Evolutionary conservation across 2,797 vertebrate species (phyloP), one percentile per base, ranked within the genome.

Genomic region (Tangara arthus): DNA sequence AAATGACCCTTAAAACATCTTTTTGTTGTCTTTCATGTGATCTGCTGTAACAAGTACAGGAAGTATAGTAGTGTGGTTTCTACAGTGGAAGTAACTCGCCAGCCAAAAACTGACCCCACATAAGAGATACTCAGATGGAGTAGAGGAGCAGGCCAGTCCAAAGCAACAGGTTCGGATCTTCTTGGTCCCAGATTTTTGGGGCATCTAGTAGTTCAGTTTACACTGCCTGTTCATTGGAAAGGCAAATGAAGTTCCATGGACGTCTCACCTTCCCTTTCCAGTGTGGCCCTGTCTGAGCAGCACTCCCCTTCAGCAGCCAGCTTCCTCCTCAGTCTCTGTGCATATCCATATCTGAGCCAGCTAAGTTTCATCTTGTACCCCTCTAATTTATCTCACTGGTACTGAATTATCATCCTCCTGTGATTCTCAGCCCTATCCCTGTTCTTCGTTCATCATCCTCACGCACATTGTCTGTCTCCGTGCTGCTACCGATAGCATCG

Each of bases 331-430:
- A 8, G 15, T 8, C 28, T 70, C 79, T 55, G 23, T 44, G 34
- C 49, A 17, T 53, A 59, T 12, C 28, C 0, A 1, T 53, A 35
- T 59, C 78, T 65, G 23, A 90, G 41, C 19, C 47, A 63, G 76
- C n/a, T 52, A 57, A 68, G 21, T 66, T 91, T 70, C 47, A 24
- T 90, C 80, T 88, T 79, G 55, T 76, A 56, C 14, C 12, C 18
- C 50, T 75, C 41, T 90, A 76, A 91, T 95, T 93, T 90, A 91
- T 94, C 91, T 93, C 72, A 12, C 35, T n/a, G 12, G 14, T 82
- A 28, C 76, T 59, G 87, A 92, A 72, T 88, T 76, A 61, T 59
- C 66, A 60, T 53, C 32, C 34, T 83, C 35, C 34, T 2, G 2
- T 63, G 73, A 66, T 86, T 82, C 80, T 84, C 63, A 75, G 30